Percentiles rank a stretch among this genome's conserved stretches.
Evolutionary conservation across 2,113 vertebrate species (phyloP).

Genomic region (Eurypyga helias): DNA sequence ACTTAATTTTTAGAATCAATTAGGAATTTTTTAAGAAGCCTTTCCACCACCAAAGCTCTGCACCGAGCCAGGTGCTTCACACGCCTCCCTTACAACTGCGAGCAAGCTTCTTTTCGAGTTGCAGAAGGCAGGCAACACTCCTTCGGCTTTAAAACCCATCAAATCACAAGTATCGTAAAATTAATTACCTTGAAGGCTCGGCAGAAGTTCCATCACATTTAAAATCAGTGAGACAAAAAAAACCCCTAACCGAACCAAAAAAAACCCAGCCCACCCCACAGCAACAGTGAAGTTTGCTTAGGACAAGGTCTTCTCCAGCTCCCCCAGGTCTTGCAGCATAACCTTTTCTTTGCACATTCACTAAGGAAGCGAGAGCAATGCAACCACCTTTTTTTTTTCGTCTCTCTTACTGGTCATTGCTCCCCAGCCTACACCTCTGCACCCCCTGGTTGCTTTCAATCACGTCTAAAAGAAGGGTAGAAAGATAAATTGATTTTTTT

Average conservation of each 20-base stretch:
- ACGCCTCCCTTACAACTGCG: background rate
- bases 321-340: background rate
- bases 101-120: background rate
- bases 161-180: background rate
- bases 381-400: background rate
- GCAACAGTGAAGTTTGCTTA: background rate
- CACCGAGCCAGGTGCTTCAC: background rate
- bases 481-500: background rate
- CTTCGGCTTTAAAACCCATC: background rate
- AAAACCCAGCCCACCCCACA: background rate
- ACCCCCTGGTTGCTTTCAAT: background rate
- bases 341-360: background rate
- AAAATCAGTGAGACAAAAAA: background rate
- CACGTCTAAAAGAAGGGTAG: background rate
- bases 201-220: background rate
- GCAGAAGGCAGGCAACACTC: background rate
- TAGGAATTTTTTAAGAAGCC: background rate
- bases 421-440: background rate
- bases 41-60: background rate
- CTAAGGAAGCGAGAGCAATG: background rate
- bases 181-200: background rate
- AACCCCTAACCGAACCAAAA: background rate
- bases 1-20: conserved; percentile 36
- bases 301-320: background rate
- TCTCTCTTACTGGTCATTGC: background rate